These are phyloP conservation scores for Protobothrops flavoviridis DNA, from an alignment of 2,113 vertebrate genomes.

Conservation along the genomic window DNA sequence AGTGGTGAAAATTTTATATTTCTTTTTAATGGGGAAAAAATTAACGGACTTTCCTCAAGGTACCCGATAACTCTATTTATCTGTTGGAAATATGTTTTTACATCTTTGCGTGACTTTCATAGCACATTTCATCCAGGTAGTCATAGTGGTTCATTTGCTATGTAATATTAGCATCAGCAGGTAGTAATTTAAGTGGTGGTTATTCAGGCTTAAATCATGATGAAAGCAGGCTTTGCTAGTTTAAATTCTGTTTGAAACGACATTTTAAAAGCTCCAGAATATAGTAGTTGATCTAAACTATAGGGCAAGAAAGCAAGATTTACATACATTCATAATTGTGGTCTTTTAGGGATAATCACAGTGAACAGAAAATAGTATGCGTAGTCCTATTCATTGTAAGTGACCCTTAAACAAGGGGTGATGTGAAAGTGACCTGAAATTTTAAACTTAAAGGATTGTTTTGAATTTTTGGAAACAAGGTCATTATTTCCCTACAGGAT, in stretches of 20 bases:
- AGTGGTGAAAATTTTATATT: slow-evolving; percentile 8
- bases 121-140: slow-evolving; percentile 57
- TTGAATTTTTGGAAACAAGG: slow-evolving; percentile 1
- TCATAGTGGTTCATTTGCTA: slow-evolving; percentile 45
- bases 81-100: slow-evolving; percentile 48
- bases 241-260: slow-evolving; percentile 45
- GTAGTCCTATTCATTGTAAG: neutral
- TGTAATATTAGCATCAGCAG: slow-evolving; percentile 51
- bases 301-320: slow-evolving; percentile 30
- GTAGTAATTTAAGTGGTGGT: slow-evolving; percentile 54
- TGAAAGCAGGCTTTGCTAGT: slow-evolving; percentile 46
- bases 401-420: neutral
- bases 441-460: slow-evolving; percentile 9
- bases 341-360: slow-evolving; percentile 27
- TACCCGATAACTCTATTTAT: slow-evolving; percentile 50
- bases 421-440: slow-evolving; percentile 15
- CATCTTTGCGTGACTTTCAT: slow-evolving; percentile 38
- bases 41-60: slow-evolving; percentile 30
- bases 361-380: slow-evolving; percentile 10
- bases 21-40: slow-evolving; percentile 4
- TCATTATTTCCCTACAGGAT: slow-evolving; percentile 12
- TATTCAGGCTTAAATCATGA: slow-evolving; percentile 58
- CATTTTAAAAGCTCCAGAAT: slow-evolving; percentile 53
- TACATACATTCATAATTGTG: neutral
- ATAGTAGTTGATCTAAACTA: slow-evolving; percentile 36